phyloP scores from a whole-genome alignment of 2,113 vertebrate species.

The Oreotrochilus melanogaster region DNA sequence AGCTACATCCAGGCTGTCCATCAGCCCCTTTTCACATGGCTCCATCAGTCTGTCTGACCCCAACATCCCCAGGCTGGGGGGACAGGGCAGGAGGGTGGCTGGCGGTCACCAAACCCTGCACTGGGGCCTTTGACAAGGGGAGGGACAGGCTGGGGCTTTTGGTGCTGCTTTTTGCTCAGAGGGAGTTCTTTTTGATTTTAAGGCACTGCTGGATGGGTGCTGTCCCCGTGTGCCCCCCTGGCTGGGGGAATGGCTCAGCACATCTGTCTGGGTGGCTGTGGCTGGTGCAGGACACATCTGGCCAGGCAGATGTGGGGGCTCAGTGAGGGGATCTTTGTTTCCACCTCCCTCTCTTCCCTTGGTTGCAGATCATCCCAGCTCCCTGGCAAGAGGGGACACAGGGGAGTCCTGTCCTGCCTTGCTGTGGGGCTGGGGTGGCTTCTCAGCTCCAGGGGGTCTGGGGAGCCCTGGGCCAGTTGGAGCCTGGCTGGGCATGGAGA shows the following conservation, averaged over 20 bases:
- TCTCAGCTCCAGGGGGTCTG: fast-evolving
- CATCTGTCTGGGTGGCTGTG: not conserved
- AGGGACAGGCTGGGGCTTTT: fast-evolving
- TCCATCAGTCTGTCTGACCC: not conserved
- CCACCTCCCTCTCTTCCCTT: not conserved
- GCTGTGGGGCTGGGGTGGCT: not conserved
- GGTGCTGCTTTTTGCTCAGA: not conserved
- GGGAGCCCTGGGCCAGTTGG: fast-evolving
- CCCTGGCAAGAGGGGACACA: not conserved
- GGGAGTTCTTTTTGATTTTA: fast-evolving
- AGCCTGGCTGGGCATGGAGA: not conserved
- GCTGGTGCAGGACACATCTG: not conserved
- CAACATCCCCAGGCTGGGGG: not conserved
- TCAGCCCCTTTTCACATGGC: fast-evolving
- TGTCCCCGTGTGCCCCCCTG: fast-evolving
- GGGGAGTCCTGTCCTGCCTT: fast-evolving
- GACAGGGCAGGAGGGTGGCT: fast-evolving
- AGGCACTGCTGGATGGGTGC: not conserved
- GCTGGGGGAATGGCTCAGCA: fast-evolving
- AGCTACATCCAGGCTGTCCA: fast-evolving
- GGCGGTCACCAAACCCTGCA: fast-evolving
- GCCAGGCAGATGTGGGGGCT: not conserved
- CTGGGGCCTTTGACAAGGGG: fast-evolving
- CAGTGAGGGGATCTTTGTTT: not conserved
- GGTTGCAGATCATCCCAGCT: fast-evolving